Conservation (phyloP, 2,888 invertebrate genomes). For the Helicoverpa assulta region DNA sequence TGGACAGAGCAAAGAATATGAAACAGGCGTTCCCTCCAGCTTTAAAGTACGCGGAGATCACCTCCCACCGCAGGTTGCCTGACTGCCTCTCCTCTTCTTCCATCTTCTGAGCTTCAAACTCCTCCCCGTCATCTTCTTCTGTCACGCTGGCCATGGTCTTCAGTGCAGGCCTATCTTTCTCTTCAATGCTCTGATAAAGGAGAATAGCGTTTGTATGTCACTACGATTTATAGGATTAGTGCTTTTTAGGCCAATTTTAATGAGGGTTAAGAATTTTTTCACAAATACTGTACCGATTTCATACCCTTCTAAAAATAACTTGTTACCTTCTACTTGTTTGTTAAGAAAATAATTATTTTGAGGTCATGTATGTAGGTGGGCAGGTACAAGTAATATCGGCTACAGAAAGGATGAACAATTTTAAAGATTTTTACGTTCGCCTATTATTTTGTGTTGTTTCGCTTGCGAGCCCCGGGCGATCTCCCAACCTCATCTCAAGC, state of each 20-base stretch:
- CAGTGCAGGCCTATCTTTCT: conserved; percentile 67
- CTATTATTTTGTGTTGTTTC: conserved; percentile 29
- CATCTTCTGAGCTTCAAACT: conserved; percentile 83
- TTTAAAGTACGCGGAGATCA: conserved; percentile 79
- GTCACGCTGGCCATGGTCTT: conserved; percentile 65
- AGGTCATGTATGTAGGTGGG: no score
- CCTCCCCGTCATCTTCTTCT: conserved; percentile 73
- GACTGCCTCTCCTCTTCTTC: conserved; percentile 81
- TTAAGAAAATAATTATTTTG: no score
- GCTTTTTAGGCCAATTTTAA: background rate
- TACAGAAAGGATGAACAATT: conserved; percentile 36
- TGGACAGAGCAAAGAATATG: conserved; percentile 71
- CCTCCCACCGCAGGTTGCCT: conserved; percentile 82
- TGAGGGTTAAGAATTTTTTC: background rate
- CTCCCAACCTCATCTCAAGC: conserved; percentile 37
- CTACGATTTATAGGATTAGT: no score
- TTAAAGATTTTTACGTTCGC: conserved; percentile 29
- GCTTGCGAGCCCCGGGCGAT: conserved; percentile 36
- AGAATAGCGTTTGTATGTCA: background rate
- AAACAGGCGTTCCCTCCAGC: conserved; percentile 80
- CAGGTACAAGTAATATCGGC: conserved; percentile 22
- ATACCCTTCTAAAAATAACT: no score
- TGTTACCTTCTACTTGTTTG: no score
- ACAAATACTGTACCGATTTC: no score
- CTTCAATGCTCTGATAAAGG: conserved; percentile 69